Base-by-base conservation (phyloP, 37 sponge, comb jelly and placozoan genomes). In the Diacarnus erythraeanus region DNA sequence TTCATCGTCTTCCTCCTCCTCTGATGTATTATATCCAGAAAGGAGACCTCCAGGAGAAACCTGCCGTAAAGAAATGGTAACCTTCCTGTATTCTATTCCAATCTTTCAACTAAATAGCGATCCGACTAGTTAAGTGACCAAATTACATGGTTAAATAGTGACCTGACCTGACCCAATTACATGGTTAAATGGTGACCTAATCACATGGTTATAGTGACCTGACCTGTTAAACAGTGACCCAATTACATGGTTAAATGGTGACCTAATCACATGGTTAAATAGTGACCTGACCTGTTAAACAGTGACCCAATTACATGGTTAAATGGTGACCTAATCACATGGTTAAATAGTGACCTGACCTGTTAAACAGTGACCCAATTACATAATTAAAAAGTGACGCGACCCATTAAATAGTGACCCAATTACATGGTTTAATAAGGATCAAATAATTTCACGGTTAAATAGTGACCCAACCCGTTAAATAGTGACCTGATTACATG, bases 1-100 rank as follows among this genome's bases (percentile, higher is more conserved):
- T 51, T 82, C 84, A 22, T 84, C 85, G 38, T 76, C 77, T 2
- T 76, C 84, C 4, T 67, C 76, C 18, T 76, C 77, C 26, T 71
- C 44, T 22, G 71, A 42, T 1, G 33, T 70, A 29, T 56, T 71
- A 29, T 84, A 84, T 25, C 85, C 85, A 41, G 84, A 41, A 15
- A 68, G 66, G 2, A 65, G 34, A 31, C 66, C 31, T 30, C 66
- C 66, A 18, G 3, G 10, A 10, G 66, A 35, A 26, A 65, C 10
- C 66, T 65, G 30, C 35, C 5, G 61, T 17, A 35, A 65, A 31
- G 60, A 3, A 59, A 59, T n/a, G 60, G 18, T 17, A 27, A 59
- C 15, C 17, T 20, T n/a, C n/a, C n/a, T n/a, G n/a, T n/a, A n/a
- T n/a, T n/a, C n/a, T n/a, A n/a, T n/a, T n/a, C n/a, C n/a, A n/a